Conservation (phyloP, 2,113 vertebrate genomes). For the Xyrauchen texanus region DNA sequence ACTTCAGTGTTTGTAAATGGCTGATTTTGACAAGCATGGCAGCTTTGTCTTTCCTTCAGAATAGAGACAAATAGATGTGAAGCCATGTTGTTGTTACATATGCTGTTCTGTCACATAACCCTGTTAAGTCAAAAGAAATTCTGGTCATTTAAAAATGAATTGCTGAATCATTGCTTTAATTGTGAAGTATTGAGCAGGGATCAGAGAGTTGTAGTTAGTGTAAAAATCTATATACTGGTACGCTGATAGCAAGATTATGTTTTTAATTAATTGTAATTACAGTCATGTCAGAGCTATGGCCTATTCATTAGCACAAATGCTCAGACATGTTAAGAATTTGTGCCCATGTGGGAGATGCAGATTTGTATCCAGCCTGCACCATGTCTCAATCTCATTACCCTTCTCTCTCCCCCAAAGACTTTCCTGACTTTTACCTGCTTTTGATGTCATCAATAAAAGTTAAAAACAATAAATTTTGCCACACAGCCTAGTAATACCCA, state of each 20-base stretch:
- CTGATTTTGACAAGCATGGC: constrained; percentile 25
- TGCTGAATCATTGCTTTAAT: too few relatives aligned
- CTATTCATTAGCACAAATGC: too few relatives aligned
- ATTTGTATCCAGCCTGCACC: neutral
- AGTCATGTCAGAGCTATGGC: too few relatives aligned
- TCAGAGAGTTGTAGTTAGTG: constrained; percentile 5
- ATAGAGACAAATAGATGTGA: constrained; percentile 27
- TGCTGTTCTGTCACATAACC: neutral
- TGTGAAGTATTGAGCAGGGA: constrained; percentile 11
- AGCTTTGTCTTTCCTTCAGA: constrained; percentile 1
- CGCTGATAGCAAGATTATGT: neutral
- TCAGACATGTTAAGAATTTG: neutral
- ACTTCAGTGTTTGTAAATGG: constrained; percentile 25
- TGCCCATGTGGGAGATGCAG: neutral
- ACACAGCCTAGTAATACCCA: too few relatives aligned
- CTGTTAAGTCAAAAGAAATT: too few relatives aligned
- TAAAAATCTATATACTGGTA: too few relatives aligned
- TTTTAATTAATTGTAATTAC: neutral
- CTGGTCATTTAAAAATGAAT: too few relatives aligned
- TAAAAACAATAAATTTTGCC: too few relatives aligned
- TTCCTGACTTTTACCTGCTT: too few relatives aligned
- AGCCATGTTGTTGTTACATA: constrained; percentile 15
- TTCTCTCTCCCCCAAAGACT: too few relatives aligned
- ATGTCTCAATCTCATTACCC: too few relatives aligned
- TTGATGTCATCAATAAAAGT: too few relatives aligned